These are phyloP conservation scores for Urocolius indicus DNA, from an alignment of 2,113 vertebrate species.

Conservation along the genomic window DNA sequence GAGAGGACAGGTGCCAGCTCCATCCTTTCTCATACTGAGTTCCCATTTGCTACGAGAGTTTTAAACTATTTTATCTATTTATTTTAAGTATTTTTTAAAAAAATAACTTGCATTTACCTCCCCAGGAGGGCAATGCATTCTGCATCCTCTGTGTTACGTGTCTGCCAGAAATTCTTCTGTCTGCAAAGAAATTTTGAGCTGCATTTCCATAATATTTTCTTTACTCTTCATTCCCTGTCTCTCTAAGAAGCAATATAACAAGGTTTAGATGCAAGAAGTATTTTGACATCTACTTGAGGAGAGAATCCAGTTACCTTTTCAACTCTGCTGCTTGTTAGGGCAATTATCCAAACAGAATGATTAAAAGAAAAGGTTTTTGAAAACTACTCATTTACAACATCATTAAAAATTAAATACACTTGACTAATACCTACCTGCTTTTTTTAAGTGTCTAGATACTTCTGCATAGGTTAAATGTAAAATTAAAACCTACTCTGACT, in stretches of 20 bases:
- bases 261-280: not conserved
- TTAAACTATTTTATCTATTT: not conserved
- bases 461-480: not conserved
- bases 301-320: not conserved
- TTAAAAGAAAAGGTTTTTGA: not conserved
- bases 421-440: not conserved
- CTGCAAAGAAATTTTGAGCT: not conserved
- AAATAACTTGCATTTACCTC: not conserved
- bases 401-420: not conserved
- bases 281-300: not conserved
- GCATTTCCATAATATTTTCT: not conserved
- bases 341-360: not conserved
- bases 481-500: not conserved
- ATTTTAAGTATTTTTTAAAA: not conserved
- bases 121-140: not conserved
- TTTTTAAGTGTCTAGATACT: not conserved
- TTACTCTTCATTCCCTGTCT: not conserved
- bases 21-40: not conserved
- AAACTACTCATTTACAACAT: not conserved
- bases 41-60: not conserved
- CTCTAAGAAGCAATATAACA: not conserved
- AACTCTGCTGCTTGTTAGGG: not conserved
- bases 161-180: not conserved
- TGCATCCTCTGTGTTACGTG: not conserved
- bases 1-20: not conserved